A percentile compares a stretch with the other conserved stretches of the same genome.
phyloP scores from a whole-genome alignment of 2,888 invertebrate species.

The Lumbricus terrestris region DNA sequence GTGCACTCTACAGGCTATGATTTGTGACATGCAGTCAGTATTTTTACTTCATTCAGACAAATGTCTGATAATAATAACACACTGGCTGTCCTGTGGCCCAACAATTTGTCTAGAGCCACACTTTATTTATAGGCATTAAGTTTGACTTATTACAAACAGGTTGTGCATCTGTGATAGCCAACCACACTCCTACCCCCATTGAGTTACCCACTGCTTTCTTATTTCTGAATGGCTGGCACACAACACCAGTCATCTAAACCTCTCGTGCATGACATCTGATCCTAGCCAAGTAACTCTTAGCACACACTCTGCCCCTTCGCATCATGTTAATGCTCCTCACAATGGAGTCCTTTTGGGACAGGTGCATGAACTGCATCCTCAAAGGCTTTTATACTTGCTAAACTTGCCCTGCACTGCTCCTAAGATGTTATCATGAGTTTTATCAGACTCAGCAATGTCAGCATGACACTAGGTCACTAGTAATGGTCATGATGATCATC shows the following conservation, averaged over 20 bases:
- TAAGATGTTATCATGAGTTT: not conserved
- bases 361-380: not conserved
- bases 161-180: no score
- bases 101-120: not conserved
- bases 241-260: not conserved
- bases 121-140: not conserved
- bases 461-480: not conserved
- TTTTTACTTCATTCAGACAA: not conserved
- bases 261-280: not conserved
- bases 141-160: not conserved
- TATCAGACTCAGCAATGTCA: not conserved
- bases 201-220: not conserved
- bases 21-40: not conserved
- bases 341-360: not conserved
- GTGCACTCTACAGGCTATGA: no score
- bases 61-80: not conserved
- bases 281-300: not conserved
- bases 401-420: not conserved
- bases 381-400: not conserved
- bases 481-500: no score
- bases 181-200: not conserved
- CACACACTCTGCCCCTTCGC: not conserved
- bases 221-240: not conserved
- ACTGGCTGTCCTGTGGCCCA: not conserved
- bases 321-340: not conserved